phyloP scores from a whole-genome alignment of 2,888 invertebrate species.

The Miltochrista miniata region DNA sequence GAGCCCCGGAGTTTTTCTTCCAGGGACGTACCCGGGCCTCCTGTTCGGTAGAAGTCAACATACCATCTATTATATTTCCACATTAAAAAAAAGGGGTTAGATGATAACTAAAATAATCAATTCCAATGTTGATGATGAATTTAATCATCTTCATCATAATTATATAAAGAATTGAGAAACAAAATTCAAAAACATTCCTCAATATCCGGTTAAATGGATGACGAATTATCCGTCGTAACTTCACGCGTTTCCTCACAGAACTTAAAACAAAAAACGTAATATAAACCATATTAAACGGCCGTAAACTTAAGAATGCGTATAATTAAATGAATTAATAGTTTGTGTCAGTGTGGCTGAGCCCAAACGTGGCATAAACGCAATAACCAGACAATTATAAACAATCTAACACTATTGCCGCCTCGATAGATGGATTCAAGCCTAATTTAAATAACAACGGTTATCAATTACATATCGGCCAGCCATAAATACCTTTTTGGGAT shows the following conservation, averaged over 20 bases:
- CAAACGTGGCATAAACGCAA: constrained; percentile 31
- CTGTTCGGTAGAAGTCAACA: no score
- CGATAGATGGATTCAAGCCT: constrained; percentile 11
- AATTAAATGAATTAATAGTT: constrained; percentile 40
- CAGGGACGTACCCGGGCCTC: no score
- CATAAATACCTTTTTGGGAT: constrained; percentile 41
- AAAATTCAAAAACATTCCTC: background rate
- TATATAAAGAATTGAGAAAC: background rate
- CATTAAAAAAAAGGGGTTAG: no score
- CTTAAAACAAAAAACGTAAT: constrained; percentile 20
- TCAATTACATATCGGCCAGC: constrained; percentile 50
- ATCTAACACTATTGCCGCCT: constrained; percentile 32
- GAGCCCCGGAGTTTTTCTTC: no score
- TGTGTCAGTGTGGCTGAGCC: constrained; percentile 25
- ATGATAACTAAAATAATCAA: no score
- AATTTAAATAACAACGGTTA: constrained; percentile 54
- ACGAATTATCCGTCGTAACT: constrained; percentile 7
- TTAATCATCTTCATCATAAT: background rate
- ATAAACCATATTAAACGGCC: constrained; percentile 34
- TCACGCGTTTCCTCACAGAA: constrained; percentile 4
- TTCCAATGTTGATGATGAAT: no score
- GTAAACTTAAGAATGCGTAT: constrained; percentile 39
- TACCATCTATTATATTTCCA: no score
- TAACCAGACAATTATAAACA: constrained; percentile 43
- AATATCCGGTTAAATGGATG: constrained; percentile 10